phyloP scores from a whole-genome alignment of 2,797 vertebrate genomes.

The Capromys pilorides region DNA sequence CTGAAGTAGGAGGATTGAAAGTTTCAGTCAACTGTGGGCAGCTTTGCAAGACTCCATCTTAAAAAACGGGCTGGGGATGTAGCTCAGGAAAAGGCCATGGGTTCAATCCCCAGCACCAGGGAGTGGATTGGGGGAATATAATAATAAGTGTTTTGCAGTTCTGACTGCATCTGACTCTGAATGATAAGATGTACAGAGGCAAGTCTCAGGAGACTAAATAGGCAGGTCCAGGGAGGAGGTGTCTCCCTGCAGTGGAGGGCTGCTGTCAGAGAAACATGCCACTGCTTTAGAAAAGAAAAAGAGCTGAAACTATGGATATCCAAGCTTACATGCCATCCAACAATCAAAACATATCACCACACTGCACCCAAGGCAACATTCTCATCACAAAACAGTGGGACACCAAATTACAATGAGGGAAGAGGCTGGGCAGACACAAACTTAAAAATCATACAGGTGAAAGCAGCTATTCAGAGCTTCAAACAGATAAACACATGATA shows the following conservation, averaged over 20 bases:
- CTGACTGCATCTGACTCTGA: slow-evolving; percentile 24
- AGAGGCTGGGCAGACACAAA: slow-evolving; percentile 77
- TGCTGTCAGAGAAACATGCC: slow-evolving; percentile 81
- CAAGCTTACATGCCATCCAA: slow-evolving; percentile 75
- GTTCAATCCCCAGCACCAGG: background rate
- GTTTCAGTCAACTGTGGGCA: background rate
- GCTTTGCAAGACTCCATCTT: background rate
- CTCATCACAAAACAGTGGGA: slow-evolving; percentile 74
- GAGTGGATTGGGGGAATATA: background rate
- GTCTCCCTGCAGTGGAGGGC: slow-evolving; percentile 72
- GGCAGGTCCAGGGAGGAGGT: slow-evolving; percentile 42
- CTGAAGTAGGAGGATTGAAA: background rate
- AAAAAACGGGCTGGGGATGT: background rate
- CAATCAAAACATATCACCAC: slow-evolving; percentile 73
- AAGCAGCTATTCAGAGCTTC: slow-evolving; percentile 82
- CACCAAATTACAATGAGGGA: slow-evolving; percentile 76
- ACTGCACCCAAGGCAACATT: slow-evolving; percentile 67
- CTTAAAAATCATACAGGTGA: slow-evolving; percentile 78
- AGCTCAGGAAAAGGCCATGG: background rate
- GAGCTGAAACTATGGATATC: slow-evolving; percentile 78
- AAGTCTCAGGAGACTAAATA: background rate
- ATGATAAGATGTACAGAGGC: background rate
- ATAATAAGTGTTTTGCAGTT: background rate
- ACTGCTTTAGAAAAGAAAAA: slow-evolving; percentile 81
- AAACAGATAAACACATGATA: slow-evolving; percentile 80